Conservation (phyloP, 1,140 invertebrate genomes). For the Drosophila teissieri region DNA sequence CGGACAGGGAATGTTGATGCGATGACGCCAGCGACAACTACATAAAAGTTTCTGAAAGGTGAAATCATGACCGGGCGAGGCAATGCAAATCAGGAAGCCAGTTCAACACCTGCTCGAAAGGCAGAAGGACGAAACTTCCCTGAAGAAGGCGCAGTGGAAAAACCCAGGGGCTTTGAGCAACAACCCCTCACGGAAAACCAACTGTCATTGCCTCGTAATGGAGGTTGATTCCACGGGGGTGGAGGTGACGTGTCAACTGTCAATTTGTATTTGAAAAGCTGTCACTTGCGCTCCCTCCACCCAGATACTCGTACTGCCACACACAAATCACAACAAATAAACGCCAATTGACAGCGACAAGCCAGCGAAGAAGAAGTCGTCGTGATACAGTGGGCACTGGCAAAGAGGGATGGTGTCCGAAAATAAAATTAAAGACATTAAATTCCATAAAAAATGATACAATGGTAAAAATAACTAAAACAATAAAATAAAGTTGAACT, state of each 20-base stretch:
- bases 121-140: conserved; percentile 20
- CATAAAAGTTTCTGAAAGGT: conserved; percentile 44
- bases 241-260: conserved; percentile 70
- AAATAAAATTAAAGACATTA: neutral
- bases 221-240: conserved; percentile 18
- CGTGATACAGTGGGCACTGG: conserved; percentile 8
- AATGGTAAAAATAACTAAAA: too few species aligned
- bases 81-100: conserved; percentile 72
- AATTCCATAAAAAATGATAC: too few species aligned
- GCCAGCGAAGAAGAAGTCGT: conserved; percentile 29
- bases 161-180: neutral
- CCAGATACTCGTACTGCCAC: conserved; percentile 32
- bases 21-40: conserved; percentile 51
- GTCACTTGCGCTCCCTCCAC: conserved; percentile 31
- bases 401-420: neutral
- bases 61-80: conserved; percentile 44
- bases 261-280: conserved; percentile 75
- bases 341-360: conserved; percentile 79
- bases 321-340: conserved; percentile 79
- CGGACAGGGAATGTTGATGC: conserved; percentile 66
- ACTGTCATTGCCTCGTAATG: conserved; percentile 43
- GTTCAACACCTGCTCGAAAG: conserved; percentile 69
- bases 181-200: conserved; percentile 7
- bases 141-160: conserved; percentile 9
- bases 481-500: too few species aligned